These are phyloP conservation scores for Coleophora flavipennella DNA, from an alignment of 2,888 invertebrate species.

Conservation along the genomic window DNA sequence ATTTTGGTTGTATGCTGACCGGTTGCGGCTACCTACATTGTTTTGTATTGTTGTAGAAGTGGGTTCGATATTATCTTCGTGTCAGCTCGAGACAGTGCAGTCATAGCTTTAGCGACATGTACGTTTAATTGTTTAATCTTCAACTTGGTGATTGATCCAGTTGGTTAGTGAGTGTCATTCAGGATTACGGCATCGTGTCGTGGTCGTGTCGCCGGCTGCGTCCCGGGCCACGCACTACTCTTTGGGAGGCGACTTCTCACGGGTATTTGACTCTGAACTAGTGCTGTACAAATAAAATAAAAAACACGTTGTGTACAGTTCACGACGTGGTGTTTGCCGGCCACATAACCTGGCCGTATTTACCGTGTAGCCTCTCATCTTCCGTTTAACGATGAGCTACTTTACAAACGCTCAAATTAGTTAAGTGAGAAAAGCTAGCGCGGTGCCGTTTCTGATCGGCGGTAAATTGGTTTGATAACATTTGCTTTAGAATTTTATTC, in stretches of 20 bases:
- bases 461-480: conserved; percentile 64
- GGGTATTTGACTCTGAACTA: conserved; percentile 62
- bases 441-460: conserved; percentile 57
- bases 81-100: conserved; percentile 23
- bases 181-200: conserved; percentile 42
- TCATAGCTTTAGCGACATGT: conserved; percentile 26
- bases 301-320: conserved; percentile 68
- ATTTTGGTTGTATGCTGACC: neutral
- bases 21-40: too few species aligned
- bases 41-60: too few species aligned
- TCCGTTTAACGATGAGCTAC: conserved; percentile 64
- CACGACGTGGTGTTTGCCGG: conserved; percentile 63
- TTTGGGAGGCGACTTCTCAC: conserved; percentile 56
- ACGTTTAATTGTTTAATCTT: conserved; percentile 37
- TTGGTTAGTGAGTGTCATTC: conserved; percentile 45
- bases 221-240: conserved; percentile 12
- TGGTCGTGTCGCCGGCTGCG: conserved; percentile 16
- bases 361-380: conserved; percentile 61
- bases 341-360: conserved; percentile 63
- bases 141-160: conserved; percentile 40
- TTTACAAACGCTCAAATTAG: conserved; percentile 70
- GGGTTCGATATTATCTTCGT: conserved; percentile 18
- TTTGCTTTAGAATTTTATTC: conserved; percentile 41
- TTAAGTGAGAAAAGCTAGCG: conserved; percentile 68
- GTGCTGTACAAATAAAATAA: conserved; percentile 57